A percentile compares a stretch with the other conserved stretches of the same genome.
phyloP scores from a whole-genome alignment of 2,797 vertebrate genomes.

The Eutrigla gurnardus region DNA sequence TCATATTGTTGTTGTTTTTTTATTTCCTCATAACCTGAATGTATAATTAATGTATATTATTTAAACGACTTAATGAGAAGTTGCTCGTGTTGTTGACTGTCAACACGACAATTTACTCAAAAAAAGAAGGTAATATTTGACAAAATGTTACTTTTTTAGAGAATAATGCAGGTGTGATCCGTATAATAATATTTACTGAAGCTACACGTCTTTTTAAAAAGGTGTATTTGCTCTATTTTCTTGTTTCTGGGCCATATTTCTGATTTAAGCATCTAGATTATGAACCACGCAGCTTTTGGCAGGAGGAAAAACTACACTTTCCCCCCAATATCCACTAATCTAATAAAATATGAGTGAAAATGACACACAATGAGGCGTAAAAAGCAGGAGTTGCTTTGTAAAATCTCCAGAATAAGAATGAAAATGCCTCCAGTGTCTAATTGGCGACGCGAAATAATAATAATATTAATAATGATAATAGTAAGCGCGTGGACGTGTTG shows the following conservation, averaged over 20 bases:
- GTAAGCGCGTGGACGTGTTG: conserved; percentile 79
- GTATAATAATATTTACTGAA: background rate
- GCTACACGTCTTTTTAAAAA: background rate
- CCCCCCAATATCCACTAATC: background rate
- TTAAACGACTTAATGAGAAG: background rate
- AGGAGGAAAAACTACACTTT: background rate
- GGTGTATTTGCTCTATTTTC: background rate
- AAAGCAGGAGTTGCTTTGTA: background rate
- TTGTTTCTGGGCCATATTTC: background rate
- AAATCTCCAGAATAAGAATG: conserved; percentile 23
- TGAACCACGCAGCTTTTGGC: background rate
- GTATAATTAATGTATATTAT: no score
- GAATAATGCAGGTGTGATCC: background rate
- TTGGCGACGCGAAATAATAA: conserved; percentile 70
- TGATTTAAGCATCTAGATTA: conserved; percentile 1
- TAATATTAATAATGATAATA: conserved; percentile 67
- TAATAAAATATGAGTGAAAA: no score
- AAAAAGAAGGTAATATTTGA: background rate
- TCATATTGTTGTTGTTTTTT: background rate
- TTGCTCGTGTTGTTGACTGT: background rate
- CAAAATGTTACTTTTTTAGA: background rate
- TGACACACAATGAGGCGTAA: background rate
- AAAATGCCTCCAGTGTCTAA: conserved; percentile 55
- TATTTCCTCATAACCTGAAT: background rate
- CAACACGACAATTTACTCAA: background rate